Evolutionary conservation across 2,888 invertebrate genomes (phyloP), one percentile per base, ranked within the genome.

Genomic region (Drosophila mimetica): DNA sequence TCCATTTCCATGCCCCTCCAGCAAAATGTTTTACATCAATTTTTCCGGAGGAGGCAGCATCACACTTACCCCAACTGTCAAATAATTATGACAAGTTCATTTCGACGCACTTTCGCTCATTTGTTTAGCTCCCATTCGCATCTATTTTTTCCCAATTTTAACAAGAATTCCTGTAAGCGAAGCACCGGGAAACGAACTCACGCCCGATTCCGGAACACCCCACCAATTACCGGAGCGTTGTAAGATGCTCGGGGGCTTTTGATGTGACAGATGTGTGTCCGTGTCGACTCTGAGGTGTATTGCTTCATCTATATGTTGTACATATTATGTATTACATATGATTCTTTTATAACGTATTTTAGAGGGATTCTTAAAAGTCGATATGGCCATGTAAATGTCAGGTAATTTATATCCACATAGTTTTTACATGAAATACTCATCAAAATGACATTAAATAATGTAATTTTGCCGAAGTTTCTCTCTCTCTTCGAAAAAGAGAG

Each of bases 41-140:
- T 72, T 41, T 64, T 52, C 61, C 25, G 18, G 28, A 46, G 7
- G 36, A 46, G 16, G 36, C 46, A 61, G 60, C 59, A 53, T 55
- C 63, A 74, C 76, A 72, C 75, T 74, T 74, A 77, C 63, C 37
- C 47, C 58, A 82, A 74, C 77, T 90, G 90, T 89, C 89, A 90
- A 82, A 81, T 82, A 88, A 89, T 90, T 90, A 87, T 90, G 90
- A 90, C 90, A 90, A 89, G 83, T 89, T 89, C 84, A 88, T 89
- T 89, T 89, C 85, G 83, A 66, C 67, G 86, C 74, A 79, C 77
- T 86, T 86, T 85, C 58, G 77, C 87, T 76, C 79, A 86, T 86
- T 88, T 84, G 74, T 88, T 84, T 76, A 57, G 71, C 76, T 75
- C 66, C 47, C 48, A 54, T 61, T 61, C 32, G 39, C 13, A 41